Percentiles rank a stretch among this genome's conserved stretches.
These are phyloP conservation scores for Romanogobio albipinnatus DNA, from an alignment of 2,113 vertebrate species.

Conservation along the genomic window DNA sequence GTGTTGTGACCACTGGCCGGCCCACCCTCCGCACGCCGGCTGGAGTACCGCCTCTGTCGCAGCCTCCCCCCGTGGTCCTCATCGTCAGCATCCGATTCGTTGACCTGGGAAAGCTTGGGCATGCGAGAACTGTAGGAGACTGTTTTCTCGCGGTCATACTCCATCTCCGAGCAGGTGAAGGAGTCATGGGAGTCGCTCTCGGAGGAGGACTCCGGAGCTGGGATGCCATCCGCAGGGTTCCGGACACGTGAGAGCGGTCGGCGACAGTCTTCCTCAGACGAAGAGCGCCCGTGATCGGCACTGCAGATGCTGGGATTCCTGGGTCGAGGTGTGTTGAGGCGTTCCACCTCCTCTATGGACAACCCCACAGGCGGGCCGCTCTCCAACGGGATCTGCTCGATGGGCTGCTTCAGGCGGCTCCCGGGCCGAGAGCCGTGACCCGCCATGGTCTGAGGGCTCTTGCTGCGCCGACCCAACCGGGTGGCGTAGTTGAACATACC, in stretches of 20 bases:
- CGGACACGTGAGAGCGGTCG: constrained; percentile 90
- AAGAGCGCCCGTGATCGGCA: constrained; percentile 94
- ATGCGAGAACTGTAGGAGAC: constrained; percentile 86
- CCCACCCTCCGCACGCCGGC: constrained; percentile 87
- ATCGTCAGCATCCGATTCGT: constrained; percentile 96
- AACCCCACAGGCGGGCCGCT: constrained; percentile 90
- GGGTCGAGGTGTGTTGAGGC: constrained; percentile 94
- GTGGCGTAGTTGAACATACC: constrained; percentile 92
- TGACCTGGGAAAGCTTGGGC: constrained; percentile 96
- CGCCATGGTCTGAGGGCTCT: constrained; percentile 91
- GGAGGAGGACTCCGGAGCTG: constrained; percentile 92
- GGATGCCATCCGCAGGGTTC: constrained; percentile 94
- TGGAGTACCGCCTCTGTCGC: constrained; percentile 89
- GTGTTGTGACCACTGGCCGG: constrained; percentile 74
- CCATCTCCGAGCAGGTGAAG: constrained; percentile 99
- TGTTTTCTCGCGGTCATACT: constrained; percentile 93
- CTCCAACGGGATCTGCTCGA: constrained; percentile 89
- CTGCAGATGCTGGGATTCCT: constrained; percentile 98
- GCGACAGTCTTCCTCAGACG: constrained; percentile 92
- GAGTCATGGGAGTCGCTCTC: constrained; percentile 99
- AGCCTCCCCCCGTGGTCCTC: constrained; percentile 89
- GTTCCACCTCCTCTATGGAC: constrained; percentile 95
- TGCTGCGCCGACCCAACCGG: constrained; percentile 91
- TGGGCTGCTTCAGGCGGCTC: constrained; percentile 92
- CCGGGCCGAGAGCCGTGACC: constrained; percentile 86